These are phyloP conservation scores for Lomographa bimaculata DNA, from an alignment of 2,888 invertebrate genomes.

Conservation along the genomic window DNA sequence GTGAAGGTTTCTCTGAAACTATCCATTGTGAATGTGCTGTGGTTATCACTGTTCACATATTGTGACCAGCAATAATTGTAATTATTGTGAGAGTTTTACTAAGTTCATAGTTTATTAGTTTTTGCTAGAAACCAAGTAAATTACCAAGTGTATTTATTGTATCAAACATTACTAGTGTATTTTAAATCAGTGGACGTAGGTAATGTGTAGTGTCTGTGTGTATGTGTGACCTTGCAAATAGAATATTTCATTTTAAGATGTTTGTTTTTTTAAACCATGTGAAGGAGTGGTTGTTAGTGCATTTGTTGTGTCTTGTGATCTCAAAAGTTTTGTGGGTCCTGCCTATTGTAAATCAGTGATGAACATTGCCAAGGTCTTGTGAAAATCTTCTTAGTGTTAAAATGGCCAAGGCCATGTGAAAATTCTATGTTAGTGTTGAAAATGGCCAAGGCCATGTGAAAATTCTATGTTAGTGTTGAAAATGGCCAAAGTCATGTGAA, in stretches of 20 bases:
- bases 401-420: background rate
- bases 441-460: too few species aligned
- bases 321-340: conserved; percentile 21
- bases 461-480: too few species aligned
- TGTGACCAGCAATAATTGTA: conserved; percentile 65
- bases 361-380: conserved; percentile 4
- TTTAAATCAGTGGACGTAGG: conserved; percentile 72
- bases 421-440: too few species aligned
- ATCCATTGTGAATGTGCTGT: conserved; percentile 68
- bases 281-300: conserved; percentile 38
- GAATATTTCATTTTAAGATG: conserved; percentile 72
- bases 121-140: conserved; percentile 52
- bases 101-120: conserved; percentile 44
- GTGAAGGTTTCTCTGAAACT: conserved; percentile 53
- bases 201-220: conserved; percentile 77
- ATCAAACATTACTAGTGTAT: conserved; percentile 61
- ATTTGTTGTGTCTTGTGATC: conserved; percentile 27
- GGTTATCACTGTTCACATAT: conserved; percentile 58
- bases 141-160: conserved; percentile 60
- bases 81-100: conserved; percentile 50
- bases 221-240: conserved; percentile 74
- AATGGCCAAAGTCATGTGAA: too few species aligned
- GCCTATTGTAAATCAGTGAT: too few species aligned
- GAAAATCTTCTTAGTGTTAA: conserved; percentile 3
- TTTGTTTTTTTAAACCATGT: conserved; percentile 81